Conservation (phyloP, 2,888 invertebrate genomes). For the Criorhina ranunculi region DNA sequence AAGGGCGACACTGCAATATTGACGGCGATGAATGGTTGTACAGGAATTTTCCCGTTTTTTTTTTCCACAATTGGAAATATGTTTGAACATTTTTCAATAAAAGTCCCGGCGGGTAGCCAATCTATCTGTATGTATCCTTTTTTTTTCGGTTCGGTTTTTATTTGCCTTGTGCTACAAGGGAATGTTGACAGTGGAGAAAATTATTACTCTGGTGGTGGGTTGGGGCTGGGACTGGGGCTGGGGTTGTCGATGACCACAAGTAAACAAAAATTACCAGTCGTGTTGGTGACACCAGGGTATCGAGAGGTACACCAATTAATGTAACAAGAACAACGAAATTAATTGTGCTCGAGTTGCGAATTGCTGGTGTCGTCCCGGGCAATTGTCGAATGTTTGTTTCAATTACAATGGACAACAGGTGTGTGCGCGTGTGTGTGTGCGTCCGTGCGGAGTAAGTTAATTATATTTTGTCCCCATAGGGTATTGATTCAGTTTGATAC, state of each 20-base stretch:
- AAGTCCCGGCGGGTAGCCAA: slow-evolving; percentile 51
- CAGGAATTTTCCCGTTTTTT: slow-evolving; percentile 37
- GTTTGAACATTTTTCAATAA: slow-evolving; percentile 74
- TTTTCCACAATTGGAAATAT: slow-evolving; percentile 66
- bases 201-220: slow-evolving; percentile 47
- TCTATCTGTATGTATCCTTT: slow-evolving; percentile 30
- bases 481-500: not conserved
- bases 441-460: slow-evolving; percentile 36
- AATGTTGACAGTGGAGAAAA: slow-evolving; percentile 69
- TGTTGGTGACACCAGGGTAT: slow-evolving; percentile 63
- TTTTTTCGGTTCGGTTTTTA: slow-evolving; percentile 52
- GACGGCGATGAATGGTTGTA: slow-evolving; percentile 53
- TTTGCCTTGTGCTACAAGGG: slow-evolving; percentile 68
- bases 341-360: slow-evolving; percentile 43
- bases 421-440: slow-evolving; percentile 7
- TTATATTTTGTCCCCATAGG: slow-evolving; percentile 14
- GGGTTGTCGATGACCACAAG: slow-evolving; percentile 68
- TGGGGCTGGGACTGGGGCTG: too few relatives aligned
- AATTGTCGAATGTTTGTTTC: slow-evolving; percentile 46
- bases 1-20: not conserved
- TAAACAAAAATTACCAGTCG: slow-evolving; percentile 71
- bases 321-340: slow-evolving; percentile 65
- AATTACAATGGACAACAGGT: slow-evolving; percentile 62
- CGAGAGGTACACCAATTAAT: slow-evolving; percentile 64
- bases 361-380: not conserved